A percentile compares a stretch with the other conserved stretches of the same genome.
phyloP scores from a whole-genome alignment of 2,888 invertebrate species.

The Himalopsyche anomala region DNA sequence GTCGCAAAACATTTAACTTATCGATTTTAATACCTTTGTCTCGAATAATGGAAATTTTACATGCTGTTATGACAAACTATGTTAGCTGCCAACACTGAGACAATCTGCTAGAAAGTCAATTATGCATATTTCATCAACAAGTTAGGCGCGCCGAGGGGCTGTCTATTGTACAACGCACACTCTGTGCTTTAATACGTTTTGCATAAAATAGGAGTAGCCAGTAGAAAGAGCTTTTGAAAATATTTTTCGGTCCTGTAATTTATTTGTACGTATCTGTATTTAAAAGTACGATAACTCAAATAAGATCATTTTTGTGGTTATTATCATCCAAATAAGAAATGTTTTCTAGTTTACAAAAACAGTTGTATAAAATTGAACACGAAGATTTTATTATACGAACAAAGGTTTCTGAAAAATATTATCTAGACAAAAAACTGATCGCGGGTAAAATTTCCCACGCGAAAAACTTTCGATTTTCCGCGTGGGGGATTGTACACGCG shows the following conservation, averaged over 20 bases:
- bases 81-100: background rate
- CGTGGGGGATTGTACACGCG: no score
- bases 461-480: no score
- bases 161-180: constrained; percentile 10
- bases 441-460: no score
- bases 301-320: no score
- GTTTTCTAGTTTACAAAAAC: no score
- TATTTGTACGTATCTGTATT: background rate
- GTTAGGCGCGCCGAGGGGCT: constrained; percentile 42
- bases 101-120: constrained; percentile 41
- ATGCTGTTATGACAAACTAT: background rate
- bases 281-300: no score
- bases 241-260: background rate
- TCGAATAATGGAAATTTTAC: background rate
- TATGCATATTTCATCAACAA: constrained; percentile 59
- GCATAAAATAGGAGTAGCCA: constrained; percentile 23
- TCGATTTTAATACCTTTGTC: background rate
- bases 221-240: background rate
- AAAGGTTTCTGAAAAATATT: no score
- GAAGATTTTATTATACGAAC: no score
- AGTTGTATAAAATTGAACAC: no score
- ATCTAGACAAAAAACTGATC: no score
- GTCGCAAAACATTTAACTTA: no score
- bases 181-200: constrained; percentile 32
- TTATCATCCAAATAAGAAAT: no score